Conservation (phyloP, 1,140 invertebrate species). For the Aporrectodea caliginosa region DNA sequence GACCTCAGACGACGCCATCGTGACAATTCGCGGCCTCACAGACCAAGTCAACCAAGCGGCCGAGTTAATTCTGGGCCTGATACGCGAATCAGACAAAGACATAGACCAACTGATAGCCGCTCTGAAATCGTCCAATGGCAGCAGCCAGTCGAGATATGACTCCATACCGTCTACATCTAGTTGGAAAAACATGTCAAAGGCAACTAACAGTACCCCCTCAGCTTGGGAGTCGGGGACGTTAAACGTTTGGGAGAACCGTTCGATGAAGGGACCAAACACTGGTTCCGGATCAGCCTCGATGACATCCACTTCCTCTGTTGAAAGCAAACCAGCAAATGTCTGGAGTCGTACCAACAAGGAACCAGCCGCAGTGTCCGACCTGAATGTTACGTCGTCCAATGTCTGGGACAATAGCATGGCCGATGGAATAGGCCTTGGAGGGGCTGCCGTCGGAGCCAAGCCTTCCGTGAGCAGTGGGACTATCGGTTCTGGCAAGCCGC, state of each 20-base stretch:
- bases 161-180: background rate
- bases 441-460: background rate
- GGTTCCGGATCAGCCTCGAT: background rate
- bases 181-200: background rate
- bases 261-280: background rate
- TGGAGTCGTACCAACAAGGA: slow-evolving; percentile 1
- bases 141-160: background rate
- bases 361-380: background rate
- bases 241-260: slow-evolving; percentile 20
- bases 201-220: background rate
- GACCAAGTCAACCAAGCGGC: slow-evolving; percentile 87
- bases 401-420: slow-evolving; percentile 28
- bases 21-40: slow-evolving; percentile 87
- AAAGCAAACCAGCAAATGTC: background rate
- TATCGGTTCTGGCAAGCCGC: background rate
- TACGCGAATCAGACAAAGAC: slow-evolving; percentile 89
- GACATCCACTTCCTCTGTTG: background rate
- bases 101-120: slow-evolving; percentile 75
- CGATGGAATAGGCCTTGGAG: background rate
- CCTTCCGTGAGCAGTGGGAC: background rate
- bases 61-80: slow-evolving; percentile 75
- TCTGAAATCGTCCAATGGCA: slow-evolving; percentile 52
- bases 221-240: slow-evolving; percentile 13
- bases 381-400: background rate
- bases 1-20: slow-evolving; percentile 82